These are phyloP conservation scores for Dipodomys stephensi DNA, from an alignment of 2,113 vertebrate genomes.

Conservation along the genomic window DNA sequence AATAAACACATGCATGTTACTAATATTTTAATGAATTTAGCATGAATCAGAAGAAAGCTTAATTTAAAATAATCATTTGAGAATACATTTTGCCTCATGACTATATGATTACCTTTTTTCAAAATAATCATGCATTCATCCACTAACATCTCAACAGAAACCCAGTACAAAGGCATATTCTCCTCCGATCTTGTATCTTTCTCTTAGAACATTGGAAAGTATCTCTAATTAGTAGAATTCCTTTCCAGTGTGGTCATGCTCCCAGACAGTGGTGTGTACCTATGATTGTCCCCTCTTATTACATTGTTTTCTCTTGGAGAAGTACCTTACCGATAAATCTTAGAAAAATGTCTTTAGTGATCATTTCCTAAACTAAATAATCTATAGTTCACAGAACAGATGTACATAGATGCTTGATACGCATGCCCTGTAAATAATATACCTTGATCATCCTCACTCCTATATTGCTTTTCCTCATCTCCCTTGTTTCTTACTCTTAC, in stretches of 20 bases:
- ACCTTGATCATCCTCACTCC: no score
- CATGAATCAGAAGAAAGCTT: neutral
- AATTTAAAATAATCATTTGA: neutral
- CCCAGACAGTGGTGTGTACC: neutral
- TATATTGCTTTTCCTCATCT: neutral
- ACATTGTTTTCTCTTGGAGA: neutral
- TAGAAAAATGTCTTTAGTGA: neutral
- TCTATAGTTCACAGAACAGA: neutral
- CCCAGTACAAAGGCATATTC: accelerated
- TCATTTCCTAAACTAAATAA: neutral
- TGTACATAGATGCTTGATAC: no score
- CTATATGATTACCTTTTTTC: neutral
- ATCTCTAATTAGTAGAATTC: neutral
- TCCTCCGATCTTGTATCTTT: neutral
- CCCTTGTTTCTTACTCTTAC: neutral
- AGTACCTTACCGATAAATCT: neutral
- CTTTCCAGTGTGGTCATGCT: neutral
- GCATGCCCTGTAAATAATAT: no score
- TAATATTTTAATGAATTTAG: neutral
- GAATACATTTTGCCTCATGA: neutral
- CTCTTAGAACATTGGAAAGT: neutral
- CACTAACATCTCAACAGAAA: neutral
- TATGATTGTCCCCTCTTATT: neutral
- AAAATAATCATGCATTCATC: neutral
- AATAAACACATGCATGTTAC: neutral